Evolutionary conservation across 1,140 invertebrate genomes (phyloP).

Genomic region (Sminthurides bifidus): DNA sequence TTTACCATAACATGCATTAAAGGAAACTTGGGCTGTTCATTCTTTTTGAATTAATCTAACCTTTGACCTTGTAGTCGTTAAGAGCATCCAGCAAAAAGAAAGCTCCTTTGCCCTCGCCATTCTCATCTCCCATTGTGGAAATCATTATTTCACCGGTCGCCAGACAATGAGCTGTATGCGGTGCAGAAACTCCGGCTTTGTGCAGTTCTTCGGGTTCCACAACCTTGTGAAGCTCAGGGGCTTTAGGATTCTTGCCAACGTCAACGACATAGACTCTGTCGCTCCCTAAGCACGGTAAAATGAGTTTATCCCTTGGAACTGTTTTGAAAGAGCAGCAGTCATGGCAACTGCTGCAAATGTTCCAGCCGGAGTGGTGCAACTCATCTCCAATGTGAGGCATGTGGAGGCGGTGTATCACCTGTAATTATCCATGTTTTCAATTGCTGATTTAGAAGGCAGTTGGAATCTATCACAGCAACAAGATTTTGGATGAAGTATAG

Average conservation of each 20-base stretch:
- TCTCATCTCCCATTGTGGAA: constrained; percentile 73
- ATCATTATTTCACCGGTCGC: constrained; percentile 88
- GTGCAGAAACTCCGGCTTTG: constrained; percentile 59
- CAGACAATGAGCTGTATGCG: constrained; percentile 88
- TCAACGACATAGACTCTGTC: constrained; percentile 79
- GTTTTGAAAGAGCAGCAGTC: constrained; percentile 47
- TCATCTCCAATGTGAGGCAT: constrained; percentile 74
- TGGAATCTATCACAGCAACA: neutral
- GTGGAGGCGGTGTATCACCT: constrained; percentile 77
- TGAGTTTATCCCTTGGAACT: constrained; percentile 64
- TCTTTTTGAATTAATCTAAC: constrained; percentile 34
- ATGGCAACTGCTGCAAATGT: constrained; percentile 79
- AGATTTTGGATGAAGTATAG: neutral
- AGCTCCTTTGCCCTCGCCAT: constrained; percentile 57
- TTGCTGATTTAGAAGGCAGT: neutral
- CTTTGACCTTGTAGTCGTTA: constrained; percentile 56
- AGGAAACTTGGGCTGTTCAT: constrained; percentile 4
- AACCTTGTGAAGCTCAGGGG: constrained; percentile 53
- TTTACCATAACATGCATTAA: neutral
- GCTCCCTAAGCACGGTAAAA: constrained; percentile 70
- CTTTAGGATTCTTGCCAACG: constrained; percentile 51
- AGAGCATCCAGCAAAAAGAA: constrained; percentile 81
- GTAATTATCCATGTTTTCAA: neutral
- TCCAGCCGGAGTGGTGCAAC: constrained; percentile 92
- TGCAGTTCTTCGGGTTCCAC: constrained; percentile 53